Percentiles rank a stretch among this genome's conserved stretches.
Conservation (phyloP, 2,797 vertebrate species). For the Paguma larvata region DNA sequence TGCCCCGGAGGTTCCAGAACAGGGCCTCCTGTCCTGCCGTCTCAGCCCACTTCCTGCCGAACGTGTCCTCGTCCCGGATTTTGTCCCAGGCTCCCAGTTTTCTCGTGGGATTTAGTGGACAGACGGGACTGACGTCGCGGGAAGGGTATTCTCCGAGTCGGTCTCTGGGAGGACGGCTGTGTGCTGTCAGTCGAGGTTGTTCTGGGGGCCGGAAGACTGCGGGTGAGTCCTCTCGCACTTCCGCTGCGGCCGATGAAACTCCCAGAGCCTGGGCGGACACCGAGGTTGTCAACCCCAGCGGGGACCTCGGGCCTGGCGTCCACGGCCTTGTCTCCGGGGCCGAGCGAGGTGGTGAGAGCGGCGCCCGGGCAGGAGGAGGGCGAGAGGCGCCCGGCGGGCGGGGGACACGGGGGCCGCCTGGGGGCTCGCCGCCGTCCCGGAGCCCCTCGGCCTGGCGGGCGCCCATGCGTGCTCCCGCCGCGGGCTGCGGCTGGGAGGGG, state of each 20-base stretch:
- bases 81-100: neutral
- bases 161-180: neutral
- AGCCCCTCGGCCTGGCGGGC: neutral
- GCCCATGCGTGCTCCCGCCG: no score
- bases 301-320: neutral
- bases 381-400: neutral
- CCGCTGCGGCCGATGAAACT: neutral
- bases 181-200: neutral
- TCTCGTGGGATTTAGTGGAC: neutral
- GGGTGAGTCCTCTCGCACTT: neutral
- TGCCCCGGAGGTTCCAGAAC: neutral
- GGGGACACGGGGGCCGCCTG: neutral
- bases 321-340: neutral
- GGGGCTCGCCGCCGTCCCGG: neutral
- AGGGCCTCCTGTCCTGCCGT: neutral
- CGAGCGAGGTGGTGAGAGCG: neutral
- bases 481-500: no score
- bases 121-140: neutral
- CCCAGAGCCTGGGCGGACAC: neutral
- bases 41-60: neutral
- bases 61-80: neutral
- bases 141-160: neutral
- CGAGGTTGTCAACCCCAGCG: neutral
- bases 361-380: no score
- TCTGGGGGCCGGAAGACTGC: neutral